These are phyloP conservation scores for Ormyrus rosae DNA, from an alignment of 2,888 invertebrate species.

Conservation along the genomic window DNA sequence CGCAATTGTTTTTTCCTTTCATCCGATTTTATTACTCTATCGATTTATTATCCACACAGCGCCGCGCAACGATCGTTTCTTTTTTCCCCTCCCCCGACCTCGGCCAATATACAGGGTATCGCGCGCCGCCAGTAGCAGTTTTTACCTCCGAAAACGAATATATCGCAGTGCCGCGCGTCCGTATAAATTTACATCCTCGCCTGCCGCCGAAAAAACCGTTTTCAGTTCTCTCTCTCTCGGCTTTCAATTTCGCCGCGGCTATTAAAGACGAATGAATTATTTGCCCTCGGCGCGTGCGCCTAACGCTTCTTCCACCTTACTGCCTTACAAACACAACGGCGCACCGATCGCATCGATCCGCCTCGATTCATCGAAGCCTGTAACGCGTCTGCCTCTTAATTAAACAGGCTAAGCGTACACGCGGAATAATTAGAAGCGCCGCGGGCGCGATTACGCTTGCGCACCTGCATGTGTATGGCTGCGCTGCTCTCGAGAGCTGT, in stretches of 20 bases:
- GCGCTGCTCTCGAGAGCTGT: no score
- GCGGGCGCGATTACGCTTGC: conserved; percentile 13
- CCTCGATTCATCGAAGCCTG: conserved; percentile 60
- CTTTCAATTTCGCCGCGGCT: conserved; percentile 42
- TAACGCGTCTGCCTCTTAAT: conserved; percentile 66
- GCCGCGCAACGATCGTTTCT: conserved; percentile 15
- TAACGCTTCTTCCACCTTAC: background rate
- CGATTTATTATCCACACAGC: conserved; percentile 12
- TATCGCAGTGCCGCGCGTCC: background rate
- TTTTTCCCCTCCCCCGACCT: background rate
- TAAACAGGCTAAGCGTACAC: conserved; percentile 63
- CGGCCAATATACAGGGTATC: conserved; percentile 8
- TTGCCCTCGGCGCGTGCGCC: conserved; percentile 48
- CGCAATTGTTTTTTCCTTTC: background rate
- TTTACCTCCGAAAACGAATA: conserved; percentile 28
- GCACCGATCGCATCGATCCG: conserved; percentile 41
- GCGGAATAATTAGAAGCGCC: conserved; percentile 60
- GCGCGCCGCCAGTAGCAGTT: background rate
- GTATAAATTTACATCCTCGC: conserved; percentile 17
- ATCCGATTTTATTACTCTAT: conserved; percentile 25
- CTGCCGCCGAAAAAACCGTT: conserved; percentile 9
- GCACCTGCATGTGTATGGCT: background rate
- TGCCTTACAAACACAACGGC: background rate
- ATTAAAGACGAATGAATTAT: conserved; percentile 53
- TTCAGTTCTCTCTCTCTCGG: background rate